Percentiles rank a stretch among this genome's conserved stretches.
These are phyloP conservation scores for Sphaerophoria taeniata DNA, from an alignment of 2,888 invertebrate species.

Conservation along the genomic window DNA sequence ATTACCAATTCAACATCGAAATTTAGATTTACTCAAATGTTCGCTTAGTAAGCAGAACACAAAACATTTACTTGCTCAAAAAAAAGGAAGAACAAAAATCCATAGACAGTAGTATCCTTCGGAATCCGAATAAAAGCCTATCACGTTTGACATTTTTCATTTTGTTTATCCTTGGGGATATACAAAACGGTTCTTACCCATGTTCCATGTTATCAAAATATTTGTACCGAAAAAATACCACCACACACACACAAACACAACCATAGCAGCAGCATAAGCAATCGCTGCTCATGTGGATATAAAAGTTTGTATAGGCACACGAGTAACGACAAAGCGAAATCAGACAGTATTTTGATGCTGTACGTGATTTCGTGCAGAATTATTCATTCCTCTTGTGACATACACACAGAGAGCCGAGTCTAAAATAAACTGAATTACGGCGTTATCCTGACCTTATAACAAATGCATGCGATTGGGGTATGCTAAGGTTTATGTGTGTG, in stretches of 20 bases:
- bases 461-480: conserved; percentile 47
- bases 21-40: conserved; percentile 27
- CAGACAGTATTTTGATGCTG: neutral
- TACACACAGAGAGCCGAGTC: neutral
- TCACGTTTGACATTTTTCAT: conserved; percentile 45
- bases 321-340: neutral
- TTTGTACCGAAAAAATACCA: conserved; percentile 17
- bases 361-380: conserved; percentile 41
- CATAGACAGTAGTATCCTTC: neutral
- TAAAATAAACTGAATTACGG: conserved; percentile 54
- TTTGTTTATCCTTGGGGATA: conserved; percentile 42
- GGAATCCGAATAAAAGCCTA: conserved; percentile 30
- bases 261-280: neutral
- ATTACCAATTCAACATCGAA: neutral
- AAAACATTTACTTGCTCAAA: conserved; percentile 23
- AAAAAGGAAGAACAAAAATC: neutral
- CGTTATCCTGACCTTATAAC: conserved; percentile 52
- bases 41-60: conserved; percentile 3
- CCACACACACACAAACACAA: neutral
- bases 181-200: conserved; percentile 32
- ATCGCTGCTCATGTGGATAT: neutral
- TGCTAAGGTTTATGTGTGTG: neutral
- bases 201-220: conserved; percentile 43
- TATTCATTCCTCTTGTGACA: conserved; percentile 44
- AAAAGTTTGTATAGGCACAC: neutral